Base-by-base conservation (phyloP, 1,140 invertebrate genomes). In the Apis mellifera region DNA sequence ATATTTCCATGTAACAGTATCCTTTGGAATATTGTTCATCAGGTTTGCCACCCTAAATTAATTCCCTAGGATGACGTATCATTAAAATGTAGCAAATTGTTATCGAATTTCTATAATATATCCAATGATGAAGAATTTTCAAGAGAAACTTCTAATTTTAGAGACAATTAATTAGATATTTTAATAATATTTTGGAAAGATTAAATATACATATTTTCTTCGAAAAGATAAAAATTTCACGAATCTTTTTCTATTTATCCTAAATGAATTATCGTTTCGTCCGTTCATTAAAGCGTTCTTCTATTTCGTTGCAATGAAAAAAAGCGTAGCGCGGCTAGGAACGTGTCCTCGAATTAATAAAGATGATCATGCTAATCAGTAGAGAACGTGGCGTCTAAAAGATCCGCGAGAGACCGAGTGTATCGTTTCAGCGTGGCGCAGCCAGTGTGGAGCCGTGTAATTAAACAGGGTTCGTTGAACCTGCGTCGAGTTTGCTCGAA, bases 341-440 rank as follows among this genome's bases (percentile, higher is more conserved):
- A 82, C 79, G 79, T 82, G 72, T 82, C 79, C 54, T 76, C 79
- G 79, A 82, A 82, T 82, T 82, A 82, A 82, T 82, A 82, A 82
- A 82, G 79, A 82, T 82, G 79, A 82, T 82, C 79, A 82, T 68
- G 79, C 79, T 76, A 82, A 82, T 82, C 79, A 64, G 54, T 65
- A 52, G 78, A 52, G 78, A 74, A 74, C 50, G 60, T 23, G 72
- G 55, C 48, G 78, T 59, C 79, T 82, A 64, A 59, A 76, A 75
- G 79, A 82, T 65, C 55, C 69, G 59, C 78, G 69, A 80, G 54
- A 55, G 57, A 11, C 65, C 69, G 60, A 48, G 78, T 82, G 79
- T 82, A 82, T 76, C 79, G 78, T 26, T 76, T 76, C 32, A 82
- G 70, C 55, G 79, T 76, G 59, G 73, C 73, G 48, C 60, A 80